A percentile compares a stretch with the other conserved stretches of the same genome.
Evolutionary conservation across 2,888 invertebrate genomes (phyloP).

Genomic region (Hipparchia sbordonii): DNA sequence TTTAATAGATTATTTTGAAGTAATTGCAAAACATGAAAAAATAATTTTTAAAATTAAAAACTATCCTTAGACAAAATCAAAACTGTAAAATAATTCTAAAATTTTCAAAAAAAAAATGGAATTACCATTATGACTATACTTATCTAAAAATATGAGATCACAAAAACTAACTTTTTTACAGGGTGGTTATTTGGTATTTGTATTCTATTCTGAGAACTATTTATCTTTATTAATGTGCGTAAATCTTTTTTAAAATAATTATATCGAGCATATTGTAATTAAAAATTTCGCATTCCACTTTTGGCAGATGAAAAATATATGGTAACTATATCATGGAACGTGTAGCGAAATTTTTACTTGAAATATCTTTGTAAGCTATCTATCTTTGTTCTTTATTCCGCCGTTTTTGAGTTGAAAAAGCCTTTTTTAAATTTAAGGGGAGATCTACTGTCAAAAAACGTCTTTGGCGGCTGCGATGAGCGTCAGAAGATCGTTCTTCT

Average conservation of each 20-base stretch:
- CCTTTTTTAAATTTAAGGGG: background rate
- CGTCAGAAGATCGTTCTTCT: conserved; percentile 67
- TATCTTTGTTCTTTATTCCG: background rate
- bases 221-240: background rate
- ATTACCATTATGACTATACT: background rate
- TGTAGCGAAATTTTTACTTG: background rate
- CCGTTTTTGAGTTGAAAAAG: background rate
- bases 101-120: background rate
- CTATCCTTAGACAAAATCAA: background rate
- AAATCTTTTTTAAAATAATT: background rate
- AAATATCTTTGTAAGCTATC: background rate
- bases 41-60: background rate
- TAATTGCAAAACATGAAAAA: background rate
- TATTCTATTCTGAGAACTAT: background rate
- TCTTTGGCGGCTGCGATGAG: conserved; percentile 73
- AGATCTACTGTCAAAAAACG: conserved; percentile 54
- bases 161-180: background rate
- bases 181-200: no score
- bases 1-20: background rate
- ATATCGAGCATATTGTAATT: background rate
- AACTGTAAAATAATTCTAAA: background rate
- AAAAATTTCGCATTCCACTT: background rate
- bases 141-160: background rate
- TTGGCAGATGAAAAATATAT: conserved; percentile 1
- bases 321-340: background rate